phyloP scores from a whole-genome alignment of 2,888 invertebrate species.

The Graphium colonna region DNA sequence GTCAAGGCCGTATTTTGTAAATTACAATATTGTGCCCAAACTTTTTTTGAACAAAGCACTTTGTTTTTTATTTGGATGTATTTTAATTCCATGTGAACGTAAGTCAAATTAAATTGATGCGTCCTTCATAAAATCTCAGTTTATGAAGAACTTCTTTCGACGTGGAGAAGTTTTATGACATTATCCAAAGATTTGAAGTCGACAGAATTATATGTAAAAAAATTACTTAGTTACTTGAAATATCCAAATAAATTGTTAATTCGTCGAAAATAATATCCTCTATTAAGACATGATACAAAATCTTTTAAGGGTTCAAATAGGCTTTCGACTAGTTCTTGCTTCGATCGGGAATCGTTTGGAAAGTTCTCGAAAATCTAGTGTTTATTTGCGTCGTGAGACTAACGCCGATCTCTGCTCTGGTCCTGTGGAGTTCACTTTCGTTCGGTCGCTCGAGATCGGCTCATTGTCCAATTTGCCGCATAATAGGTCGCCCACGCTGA shows the following conservation, averaged over 20 bases:
- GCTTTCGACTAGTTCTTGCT: slow-evolving; percentile 15
- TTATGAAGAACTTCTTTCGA: too few species aligned
- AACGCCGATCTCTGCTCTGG: slow-evolving; percentile 27
- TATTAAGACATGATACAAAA: background rate
- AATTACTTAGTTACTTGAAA: too few species aligned
- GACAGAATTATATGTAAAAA: too few species aligned
- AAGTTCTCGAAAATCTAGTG: slow-evolving; percentile 25
- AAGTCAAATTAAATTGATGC: too few species aligned
- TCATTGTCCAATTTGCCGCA: slow-evolving; percentile 37
- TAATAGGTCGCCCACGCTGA: slow-evolving; percentile 28
- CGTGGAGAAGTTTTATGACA: background rate
- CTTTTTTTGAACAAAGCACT: too few species aligned
- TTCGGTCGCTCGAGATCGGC: slow-evolving; percentile 32
- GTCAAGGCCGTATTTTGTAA: too few species aligned
- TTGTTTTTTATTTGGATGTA: too few species aligned
- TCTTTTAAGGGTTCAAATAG: background rate
- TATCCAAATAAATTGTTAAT: background rate
- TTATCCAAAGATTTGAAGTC: too few species aligned
- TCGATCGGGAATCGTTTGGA: slow-evolving; percentile 29
- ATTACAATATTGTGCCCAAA: too few species aligned
- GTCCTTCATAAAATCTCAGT: too few species aligned
- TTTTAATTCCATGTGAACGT: too few species aligned
- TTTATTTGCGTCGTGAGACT: slow-evolving; percentile 24
- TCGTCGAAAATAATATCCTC: background rate
- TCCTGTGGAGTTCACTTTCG: slow-evolving; percentile 40